Percentiles rank a stretch among this genome's conserved stretches.
These are phyloP conservation scores for Allobates femoralis DNA, from an alignment of 2,797 vertebrate genomes.

Conservation along the genomic window DNA sequence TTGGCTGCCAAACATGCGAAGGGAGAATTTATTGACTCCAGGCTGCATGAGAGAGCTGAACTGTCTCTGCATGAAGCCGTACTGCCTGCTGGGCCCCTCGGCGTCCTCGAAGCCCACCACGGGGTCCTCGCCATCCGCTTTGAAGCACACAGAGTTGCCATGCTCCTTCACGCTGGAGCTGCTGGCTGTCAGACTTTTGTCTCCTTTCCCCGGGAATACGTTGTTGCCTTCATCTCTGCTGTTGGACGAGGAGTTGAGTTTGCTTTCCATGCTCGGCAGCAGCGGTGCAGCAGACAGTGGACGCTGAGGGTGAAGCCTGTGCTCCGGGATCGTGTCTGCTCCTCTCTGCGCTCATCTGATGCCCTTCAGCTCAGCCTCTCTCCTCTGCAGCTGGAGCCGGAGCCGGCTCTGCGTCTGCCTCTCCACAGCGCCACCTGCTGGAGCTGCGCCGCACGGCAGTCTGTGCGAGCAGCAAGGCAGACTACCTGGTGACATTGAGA, in stretches of 20 bases:
- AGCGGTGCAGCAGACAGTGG: slow-evolving; percentile 58
- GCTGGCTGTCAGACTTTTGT: slow-evolving; percentile 81
- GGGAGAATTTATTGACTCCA: slow-evolving; percentile 99
- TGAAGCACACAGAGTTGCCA: slow-evolving; percentile 92
- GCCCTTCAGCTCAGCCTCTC: slow-evolving; percentile 82
- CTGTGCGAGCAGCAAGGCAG: slow-evolving; percentile 53
- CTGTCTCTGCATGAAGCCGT: slow-evolving; percentile 95
- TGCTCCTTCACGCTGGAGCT: slow-evolving; percentile 89
- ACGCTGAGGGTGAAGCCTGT: slow-evolving; percentile 43
- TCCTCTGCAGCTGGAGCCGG: slow-evolving; percentile 80
- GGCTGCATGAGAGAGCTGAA: slow-evolving; percentile 98
- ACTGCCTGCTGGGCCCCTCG: slow-evolving; percentile 83
- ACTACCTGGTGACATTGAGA: slow-evolving; percentile 68
- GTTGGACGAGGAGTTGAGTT: slow-evolving; percentile 89
- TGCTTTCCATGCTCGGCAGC: slow-evolving; percentile 86
- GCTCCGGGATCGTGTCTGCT: slow-evolving; percentile 75
- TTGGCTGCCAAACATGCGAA: slow-evolving; percentile 98
- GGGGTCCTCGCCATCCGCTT: slow-evolving; percentile 89
- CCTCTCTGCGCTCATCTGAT: slow-evolving; percentile 79
- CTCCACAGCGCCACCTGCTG: slow-evolving; percentile 69
- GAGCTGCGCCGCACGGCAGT: slow-evolving; percentile 25
- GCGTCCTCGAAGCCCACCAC: slow-evolving; percentile 88
- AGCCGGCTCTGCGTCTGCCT: slow-evolving; percentile 67
- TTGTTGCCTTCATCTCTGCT: slow-evolving; percentile 91
- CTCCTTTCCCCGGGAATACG: slow-evolving; percentile 87